Evolutionary conservation across 2,113 vertebrate species (phyloP).

Genomic region (Planiliza haematocheilus): DNA sequence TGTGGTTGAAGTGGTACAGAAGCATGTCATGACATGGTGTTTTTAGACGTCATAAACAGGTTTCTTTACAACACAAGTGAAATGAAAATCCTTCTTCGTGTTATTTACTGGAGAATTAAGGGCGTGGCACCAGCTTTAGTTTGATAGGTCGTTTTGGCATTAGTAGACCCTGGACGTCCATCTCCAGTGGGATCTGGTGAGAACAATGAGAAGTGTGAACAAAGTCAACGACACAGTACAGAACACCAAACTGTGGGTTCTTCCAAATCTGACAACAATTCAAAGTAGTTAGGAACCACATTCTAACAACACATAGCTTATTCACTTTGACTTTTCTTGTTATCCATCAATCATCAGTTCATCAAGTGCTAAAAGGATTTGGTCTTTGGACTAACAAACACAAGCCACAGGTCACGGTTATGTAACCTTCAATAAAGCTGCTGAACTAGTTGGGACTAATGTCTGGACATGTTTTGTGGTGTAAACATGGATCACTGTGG

Average conservation of each 20-base stretch:
- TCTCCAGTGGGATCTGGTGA: slow-evolving; percentile 81
- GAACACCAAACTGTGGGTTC: neutral
- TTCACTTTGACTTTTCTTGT: neutral
- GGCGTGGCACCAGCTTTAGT: slow-evolving; percentile 82
- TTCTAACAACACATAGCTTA: neutral
- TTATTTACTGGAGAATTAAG: neutral
- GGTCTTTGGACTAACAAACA: slow-evolving; percentile 15
- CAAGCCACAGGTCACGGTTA: slow-evolving; percentile 2
- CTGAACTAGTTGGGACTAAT: too few relatives aligned
- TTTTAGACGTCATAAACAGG: neutral
- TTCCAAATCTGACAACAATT: neutral
- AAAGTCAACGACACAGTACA: slow-evolving; percentile 9
- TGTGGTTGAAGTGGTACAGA: neutral
- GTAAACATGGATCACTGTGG: neutral
- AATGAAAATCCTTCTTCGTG: neutral
- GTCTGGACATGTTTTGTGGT: neutral
- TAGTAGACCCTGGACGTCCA: slow-evolving; percentile 74
- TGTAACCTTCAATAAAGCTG: neutral
- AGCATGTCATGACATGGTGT: fast-evolving
- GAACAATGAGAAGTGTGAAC: neutral
- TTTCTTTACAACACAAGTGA: neutral
- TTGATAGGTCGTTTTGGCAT: slow-evolving; percentile 81
- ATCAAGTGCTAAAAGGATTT: neutral
- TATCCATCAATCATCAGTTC: neutral
- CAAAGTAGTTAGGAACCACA: neutral